Evolutionary conservation across 2,797 vertebrate genomes (phyloP).

Genomic region (Decapterus maruadsi): DNA sequence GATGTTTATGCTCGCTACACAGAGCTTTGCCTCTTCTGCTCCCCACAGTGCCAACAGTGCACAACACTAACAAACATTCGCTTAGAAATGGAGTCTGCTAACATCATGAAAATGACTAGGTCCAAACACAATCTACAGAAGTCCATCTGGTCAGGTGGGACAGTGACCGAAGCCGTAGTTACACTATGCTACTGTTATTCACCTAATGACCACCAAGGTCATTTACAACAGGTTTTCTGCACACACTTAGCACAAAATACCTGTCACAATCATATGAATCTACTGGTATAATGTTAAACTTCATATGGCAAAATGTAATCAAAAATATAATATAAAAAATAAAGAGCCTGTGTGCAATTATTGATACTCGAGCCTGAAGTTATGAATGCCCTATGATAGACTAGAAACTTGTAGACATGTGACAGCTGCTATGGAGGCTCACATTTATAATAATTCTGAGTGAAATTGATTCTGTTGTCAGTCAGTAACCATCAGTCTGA

Average conservation of each 20-base stretch:
- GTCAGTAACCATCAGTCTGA: constrained; percentile 29
- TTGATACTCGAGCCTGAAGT: constrained; percentile 8
- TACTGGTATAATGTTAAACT: neutral
- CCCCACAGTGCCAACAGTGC: neutral
- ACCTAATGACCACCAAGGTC: too few relatives aligned
- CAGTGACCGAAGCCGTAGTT: too few relatives aligned
- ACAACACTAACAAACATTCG: neutral
- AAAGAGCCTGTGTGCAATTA: neutral
- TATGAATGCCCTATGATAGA: constrained; percentile 12
- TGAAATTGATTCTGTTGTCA: constrained; percentile 18
- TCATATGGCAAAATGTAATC: neutral
- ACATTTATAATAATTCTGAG: constrained; percentile 24
- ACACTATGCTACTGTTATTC: too few relatives aligned
- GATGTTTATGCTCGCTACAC: neutral
- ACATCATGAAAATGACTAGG: too few relatives aligned
- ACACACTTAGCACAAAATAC: too few relatives aligned
- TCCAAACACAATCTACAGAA: too few relatives aligned
- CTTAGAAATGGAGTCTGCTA: too few relatives aligned
- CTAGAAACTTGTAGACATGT: constrained; percentile 4
- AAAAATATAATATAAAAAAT: neutral
- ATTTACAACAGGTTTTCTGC: too few relatives aligned
- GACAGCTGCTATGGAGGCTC: constrained; percentile 1
- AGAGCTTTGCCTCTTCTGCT: neutral
- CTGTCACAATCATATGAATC: neutral
- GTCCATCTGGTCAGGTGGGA: too few relatives aligned